Conservation (phyloP, 1,140 invertebrate species). For the Paracyclopina nana region DNA sequence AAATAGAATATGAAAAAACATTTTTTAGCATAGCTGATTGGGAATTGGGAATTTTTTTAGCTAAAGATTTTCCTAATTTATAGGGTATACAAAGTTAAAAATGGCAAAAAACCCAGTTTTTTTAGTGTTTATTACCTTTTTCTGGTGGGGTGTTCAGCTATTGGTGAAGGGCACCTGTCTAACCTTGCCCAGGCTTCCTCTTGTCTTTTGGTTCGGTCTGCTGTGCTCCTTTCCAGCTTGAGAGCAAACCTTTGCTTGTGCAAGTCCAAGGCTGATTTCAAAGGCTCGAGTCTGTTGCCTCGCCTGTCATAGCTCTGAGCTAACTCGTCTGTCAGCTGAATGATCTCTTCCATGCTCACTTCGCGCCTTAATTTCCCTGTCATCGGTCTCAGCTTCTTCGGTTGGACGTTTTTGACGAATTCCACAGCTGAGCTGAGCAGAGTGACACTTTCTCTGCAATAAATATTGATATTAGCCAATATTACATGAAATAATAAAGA, state of each 20-base stretch:
- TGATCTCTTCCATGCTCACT: constrained; percentile 14
- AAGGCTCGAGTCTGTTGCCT: constrained; percentile 6
- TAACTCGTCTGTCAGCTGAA: constrained; percentile 10
- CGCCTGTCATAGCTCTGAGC: constrained; percentile 9
- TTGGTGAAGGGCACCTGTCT: constrained; percentile 6
- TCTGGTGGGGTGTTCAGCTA: too few relatives aligned
- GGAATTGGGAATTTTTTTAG: too few relatives aligned
- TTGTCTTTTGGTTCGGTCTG: not conserved
- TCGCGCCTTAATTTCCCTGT: constrained; percentile 10
- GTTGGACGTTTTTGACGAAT: constrained; percentile 2
- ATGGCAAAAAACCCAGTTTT: too few relatives aligned
- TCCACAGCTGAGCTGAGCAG: constrained; percentile 4
- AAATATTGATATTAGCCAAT: not conserved
- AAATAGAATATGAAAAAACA: too few relatives aligned
- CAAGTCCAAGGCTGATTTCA: constrained; percentile 9
- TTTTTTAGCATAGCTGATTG: too few relatives aligned
- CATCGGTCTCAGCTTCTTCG: not conserved
- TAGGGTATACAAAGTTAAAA: too few relatives aligned
- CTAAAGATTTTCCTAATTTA: too few relatives aligned
- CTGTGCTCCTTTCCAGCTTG: constrained; percentile 1
- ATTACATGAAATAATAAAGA: not conserved
- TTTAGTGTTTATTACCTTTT: too few relatives aligned
- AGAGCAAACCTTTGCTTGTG: constrained; percentile 4
- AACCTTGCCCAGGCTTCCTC: constrained; percentile 6
- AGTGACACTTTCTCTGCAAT: constrained; percentile 5